Evolutionary conservation across 2,888 invertebrate species (phyloP), one percentile per base, ranked within the genome.

Genomic region (Acrobasis suavella): DNA sequence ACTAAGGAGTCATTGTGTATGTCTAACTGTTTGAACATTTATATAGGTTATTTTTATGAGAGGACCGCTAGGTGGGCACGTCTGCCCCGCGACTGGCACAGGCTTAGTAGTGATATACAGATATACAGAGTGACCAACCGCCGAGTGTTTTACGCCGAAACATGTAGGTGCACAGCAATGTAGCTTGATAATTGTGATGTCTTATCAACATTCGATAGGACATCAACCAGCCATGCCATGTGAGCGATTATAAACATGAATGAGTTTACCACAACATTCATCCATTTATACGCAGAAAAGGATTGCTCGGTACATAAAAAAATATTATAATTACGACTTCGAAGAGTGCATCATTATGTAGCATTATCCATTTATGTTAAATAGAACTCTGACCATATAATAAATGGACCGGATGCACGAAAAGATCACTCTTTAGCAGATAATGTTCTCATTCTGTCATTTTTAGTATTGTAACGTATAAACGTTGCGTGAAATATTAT

Each of bases 41-140:
- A 37, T 58, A 12, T 7, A 8, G 15, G n/a, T 15, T 58, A 42
- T 15, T 52, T 46, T 42, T 59, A 46, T 17, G 14, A 63, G 49
- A 37, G 39, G 50, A 62, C 56, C 42, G 39, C n/a, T 15, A 9
- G 60, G 60, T 67, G 67, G 65, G 73, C 76, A 65, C 81, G 82
- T 74, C 80, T 72, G 78, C 67, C 63, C 68, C 62, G 72, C 62
- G 64, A 65, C 72, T 62, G 62, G 63, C 64, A 67, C 72, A 71
- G 74, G 69, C 71, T 70, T 74, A 82, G 74, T 80, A 80, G 78
- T 73, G 64, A 75, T 74, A 73, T 73, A 62, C 10, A 42, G 22
- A 46, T 61, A 14, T 37, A 46, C 46, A 49, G 32, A 39, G 49
- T 32, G 10, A 55, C 49, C 54, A 49, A 46, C 16, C 37, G 50